Evolutionary conservation across 2,113 vertebrate genomes (phyloP).

Genomic region (Isurus oxyrinchus): DNA sequence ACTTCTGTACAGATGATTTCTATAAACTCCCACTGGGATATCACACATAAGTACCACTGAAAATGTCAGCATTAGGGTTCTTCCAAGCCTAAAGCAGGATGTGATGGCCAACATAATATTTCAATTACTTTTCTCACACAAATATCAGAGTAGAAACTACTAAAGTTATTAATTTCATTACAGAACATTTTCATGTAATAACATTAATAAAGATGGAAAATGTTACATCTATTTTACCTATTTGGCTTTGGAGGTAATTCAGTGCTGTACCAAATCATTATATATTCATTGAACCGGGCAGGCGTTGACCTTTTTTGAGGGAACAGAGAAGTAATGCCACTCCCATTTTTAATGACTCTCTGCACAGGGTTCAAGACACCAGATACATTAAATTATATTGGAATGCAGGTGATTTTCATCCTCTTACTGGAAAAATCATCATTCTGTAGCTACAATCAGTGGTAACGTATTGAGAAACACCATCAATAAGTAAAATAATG

Average conservation of each 20-base stretch:
- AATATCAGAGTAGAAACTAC: background rate
- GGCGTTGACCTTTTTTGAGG: background rate
- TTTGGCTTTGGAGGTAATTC: background rate
- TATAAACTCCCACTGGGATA: background rate
- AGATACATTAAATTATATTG: background rate
- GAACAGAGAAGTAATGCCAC: background rate
- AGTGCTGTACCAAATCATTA: background rate
- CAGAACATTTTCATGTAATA: background rate
- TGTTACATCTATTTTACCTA: background rate
- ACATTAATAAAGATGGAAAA: background rate
- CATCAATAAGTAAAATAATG: background rate
- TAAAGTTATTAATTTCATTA: background rate
- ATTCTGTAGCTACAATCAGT: background rate
- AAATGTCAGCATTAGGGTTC: background rate
- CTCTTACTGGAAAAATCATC: background rate
- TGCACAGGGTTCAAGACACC: background rate
- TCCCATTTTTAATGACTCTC: background rate
- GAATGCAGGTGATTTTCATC: background rate
- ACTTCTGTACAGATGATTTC: background rate
- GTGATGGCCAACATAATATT: background rate
- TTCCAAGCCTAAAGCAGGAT: background rate
- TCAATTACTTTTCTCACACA: background rate
- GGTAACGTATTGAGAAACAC: background rate
- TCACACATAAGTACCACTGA: background rate
- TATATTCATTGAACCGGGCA: background rate